Evolutionary conservation across 2,888 invertebrate genomes (phyloP).

Genomic region (Tetanocera ferruginea): DNA sequence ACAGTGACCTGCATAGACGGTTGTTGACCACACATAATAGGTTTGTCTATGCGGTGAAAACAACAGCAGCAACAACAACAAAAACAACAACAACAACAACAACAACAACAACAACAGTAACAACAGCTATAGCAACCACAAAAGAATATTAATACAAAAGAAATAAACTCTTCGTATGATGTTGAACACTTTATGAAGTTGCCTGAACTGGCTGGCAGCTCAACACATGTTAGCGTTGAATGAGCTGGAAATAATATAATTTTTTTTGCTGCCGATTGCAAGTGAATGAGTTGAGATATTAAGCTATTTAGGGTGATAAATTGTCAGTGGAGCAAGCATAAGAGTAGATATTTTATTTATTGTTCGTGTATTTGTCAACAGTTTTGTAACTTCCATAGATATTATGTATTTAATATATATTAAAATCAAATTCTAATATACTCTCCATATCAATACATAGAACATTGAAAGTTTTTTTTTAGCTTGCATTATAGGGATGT

Average conservation of each 20-base stretch:
- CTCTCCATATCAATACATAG: too few relatives aligned
- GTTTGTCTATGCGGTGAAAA: background rate
- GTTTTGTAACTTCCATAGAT: too few relatives aligned
- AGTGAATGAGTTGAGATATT: background rate
- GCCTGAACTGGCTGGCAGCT: background rate
- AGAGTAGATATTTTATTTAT: too few relatives aligned
- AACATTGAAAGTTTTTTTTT: too few relatives aligned
- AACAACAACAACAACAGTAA: background rate
- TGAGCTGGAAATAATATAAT: background rate
- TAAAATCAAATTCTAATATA: too few relatives aligned
- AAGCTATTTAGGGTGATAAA: too few relatives aligned
- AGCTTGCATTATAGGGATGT: too few relatives aligned
- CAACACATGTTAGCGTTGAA: background rate
- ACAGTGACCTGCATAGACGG: slow-evolving; percentile 29
- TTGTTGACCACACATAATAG: slow-evolving; percentile 14
- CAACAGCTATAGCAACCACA: background rate
- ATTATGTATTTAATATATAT: too few relatives aligned
- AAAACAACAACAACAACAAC: background rate
- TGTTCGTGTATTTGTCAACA: too few relatives aligned
- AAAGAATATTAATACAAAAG: background rate
- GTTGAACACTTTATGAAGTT: background rate
- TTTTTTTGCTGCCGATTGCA: background rate
- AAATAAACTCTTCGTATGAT: background rate
- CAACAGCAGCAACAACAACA: background rate
- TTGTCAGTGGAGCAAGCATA: too few relatives aligned